Evolutionary conservation across 2,888 invertebrate genomes (phyloP), one percentile per base, ranked within the genome.

Genomic region (Metellina segmentata): DNA sequence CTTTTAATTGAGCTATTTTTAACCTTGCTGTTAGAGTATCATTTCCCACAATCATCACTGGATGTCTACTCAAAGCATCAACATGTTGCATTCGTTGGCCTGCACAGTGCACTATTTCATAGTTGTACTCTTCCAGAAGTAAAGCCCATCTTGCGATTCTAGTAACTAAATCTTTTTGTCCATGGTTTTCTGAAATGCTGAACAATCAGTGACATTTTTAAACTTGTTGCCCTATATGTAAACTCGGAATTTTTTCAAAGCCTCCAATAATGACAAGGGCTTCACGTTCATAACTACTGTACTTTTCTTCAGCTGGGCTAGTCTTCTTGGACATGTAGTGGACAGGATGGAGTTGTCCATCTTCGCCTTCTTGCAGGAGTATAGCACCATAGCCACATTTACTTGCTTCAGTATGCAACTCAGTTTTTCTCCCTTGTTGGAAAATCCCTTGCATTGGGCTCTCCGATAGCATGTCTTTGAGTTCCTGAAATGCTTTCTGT

Each of bases 191-290:
- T 48, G 7, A n/a, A 71, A 82, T n/a, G 71, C 71, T 34, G 48
- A 69, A 0, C 49, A 81, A n/a, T 69, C 81, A 2, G 48, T 61
- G 9, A 70, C 5, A 11, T 69, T 81, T 13, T 61, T 81, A 34
- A 69, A 61, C n/a, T 4, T 51, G 11, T 52, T 16, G 13, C 49
- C 69, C 48, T 69, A 34, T 6, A 81, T 11, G 7, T 34, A 69
- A 11, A 81, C 81, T 11, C 70, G 34, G 9, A 81, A 81, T 69
- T 5, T 70, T 8, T 81, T 81, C 9, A 81, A 16, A 4, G 81
- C 69, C 69, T 61, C n/a, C 81, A 4, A 81, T 20, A 69, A 81
- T 61, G 9, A 11, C 48, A 20, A 81, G 69, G 16, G 16, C 49
- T 48, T 81, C 71, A 0, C 71, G n/a, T n/a, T 34, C 34, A 34